Percentiles rank a stretch among this genome's conserved stretches.
These are phyloP conservation scores for Nomada hirtipes DNA, from an alignment of 2,888 invertebrate genomes.

Conservation along the genomic window DNA sequence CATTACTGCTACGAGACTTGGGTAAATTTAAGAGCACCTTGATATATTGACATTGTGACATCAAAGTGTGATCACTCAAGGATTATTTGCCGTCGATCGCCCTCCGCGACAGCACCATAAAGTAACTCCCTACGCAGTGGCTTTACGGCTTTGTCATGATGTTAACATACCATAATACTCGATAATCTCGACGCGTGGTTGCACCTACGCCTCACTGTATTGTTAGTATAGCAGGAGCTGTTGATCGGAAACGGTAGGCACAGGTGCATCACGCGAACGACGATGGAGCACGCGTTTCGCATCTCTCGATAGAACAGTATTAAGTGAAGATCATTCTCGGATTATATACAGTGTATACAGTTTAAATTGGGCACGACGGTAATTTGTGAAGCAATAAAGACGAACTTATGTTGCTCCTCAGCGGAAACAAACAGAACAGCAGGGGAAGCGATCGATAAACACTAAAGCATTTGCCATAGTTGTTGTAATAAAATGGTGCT, in stretches of 20 bases:
- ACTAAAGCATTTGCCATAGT: too few relatives aligned
- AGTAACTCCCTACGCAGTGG: slow-evolving; percentile 43
- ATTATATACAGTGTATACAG: slow-evolving; percentile 1
- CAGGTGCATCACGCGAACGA: slow-evolving; percentile 43
- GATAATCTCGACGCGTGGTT: slow-evolving; percentile 66
- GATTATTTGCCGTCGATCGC: slow-evolving; percentile 62
- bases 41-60: slow-evolving; percentile 54
- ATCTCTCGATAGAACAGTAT: slow-evolving; percentile 33
- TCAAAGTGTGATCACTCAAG: slow-evolving; percentile 51
- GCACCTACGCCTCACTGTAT: slow-evolving; percentile 51
- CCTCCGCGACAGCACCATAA: slow-evolving; percentile 59
- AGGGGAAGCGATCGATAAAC: too few relatives aligned
- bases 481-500: too few relatives aligned
- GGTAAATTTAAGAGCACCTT: slow-evolving; percentile 47
- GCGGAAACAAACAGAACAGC: slow-evolving; percentile 9
- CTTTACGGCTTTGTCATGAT: slow-evolving; percentile 63
- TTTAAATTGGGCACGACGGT: slow-evolving; percentile 16
- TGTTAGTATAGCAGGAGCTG: background rate
- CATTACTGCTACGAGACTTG: slow-evolving; percentile 8
- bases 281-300: background rate
- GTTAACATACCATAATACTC: slow-evolving; percentile 61
- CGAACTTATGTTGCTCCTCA: slow-evolving; percentile 8
- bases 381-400: slow-evolving; percentile 47
- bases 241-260: slow-evolving; percentile 28
- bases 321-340: slow-evolving; percentile 15